Percentiles rank a stretch among this genome's conserved stretches.
Conservation (phyloP, 2,113 vertebrate genomes). For the Pelvicachromis taeniatus region DNA sequence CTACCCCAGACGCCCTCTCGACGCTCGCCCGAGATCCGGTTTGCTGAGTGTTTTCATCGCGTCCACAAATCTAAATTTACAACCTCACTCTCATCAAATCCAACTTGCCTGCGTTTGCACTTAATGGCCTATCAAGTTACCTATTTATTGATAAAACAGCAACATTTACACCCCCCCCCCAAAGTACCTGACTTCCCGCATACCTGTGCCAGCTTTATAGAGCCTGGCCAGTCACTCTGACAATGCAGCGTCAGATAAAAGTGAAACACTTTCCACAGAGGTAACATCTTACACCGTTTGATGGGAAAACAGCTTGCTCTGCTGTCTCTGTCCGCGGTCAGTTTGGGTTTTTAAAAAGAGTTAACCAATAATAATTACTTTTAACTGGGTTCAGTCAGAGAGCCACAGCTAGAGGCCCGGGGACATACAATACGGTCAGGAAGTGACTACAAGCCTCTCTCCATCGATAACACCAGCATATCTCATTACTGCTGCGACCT, state of each 20-base stretch:
- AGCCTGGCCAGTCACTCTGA: constrained; percentile 19
- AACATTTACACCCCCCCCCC: constrained; percentile 43
- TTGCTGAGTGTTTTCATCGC: constrained; percentile 40
- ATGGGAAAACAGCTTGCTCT: constrained; percentile 26
- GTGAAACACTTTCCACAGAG: not conserved
- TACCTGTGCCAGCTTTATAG: constrained; percentile 57
- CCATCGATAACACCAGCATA: constrained; percentile 60
- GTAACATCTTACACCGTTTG: not conserved
- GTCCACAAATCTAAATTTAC: constrained; percentile 65
- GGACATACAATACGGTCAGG: constrained; percentile 57
- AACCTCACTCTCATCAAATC: constrained; percentile 29
- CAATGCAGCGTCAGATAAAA: constrained; percentile 36
- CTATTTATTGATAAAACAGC: constrained; percentile 69
- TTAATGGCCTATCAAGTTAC: constrained; percentile 54
- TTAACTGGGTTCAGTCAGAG: constrained; percentile 33
- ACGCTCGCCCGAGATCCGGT: constrained; percentile 10
- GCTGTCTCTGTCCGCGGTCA: constrained; percentile 27
- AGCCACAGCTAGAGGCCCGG: constrained; percentile 12
- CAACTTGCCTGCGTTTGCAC: constrained; percentile 39
- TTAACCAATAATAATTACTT: constrained; percentile 74
- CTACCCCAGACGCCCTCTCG: constrained; percentile 2
- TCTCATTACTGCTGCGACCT: constrained; percentile 68
- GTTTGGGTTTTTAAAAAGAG: constrained; percentile 67
- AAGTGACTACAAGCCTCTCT: constrained; percentile 56
- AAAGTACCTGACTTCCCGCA: constrained; percentile 46